phyloP scores from a whole-genome alignment of 2,113 vertebrate species.

The Galeopterus variegatus region DNA sequence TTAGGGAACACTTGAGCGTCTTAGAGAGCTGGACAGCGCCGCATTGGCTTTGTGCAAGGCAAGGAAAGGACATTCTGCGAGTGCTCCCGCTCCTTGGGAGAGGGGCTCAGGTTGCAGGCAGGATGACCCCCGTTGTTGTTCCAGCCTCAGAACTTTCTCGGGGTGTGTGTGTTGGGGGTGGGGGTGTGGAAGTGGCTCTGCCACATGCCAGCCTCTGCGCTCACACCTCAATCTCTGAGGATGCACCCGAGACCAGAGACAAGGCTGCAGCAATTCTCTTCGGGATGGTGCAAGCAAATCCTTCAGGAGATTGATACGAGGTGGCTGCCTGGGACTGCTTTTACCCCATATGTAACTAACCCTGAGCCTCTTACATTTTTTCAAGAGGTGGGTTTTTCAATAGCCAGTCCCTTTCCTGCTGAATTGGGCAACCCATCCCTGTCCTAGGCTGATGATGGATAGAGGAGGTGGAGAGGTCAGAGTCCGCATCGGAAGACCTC shows the following conservation, averaged over 20 bases:
- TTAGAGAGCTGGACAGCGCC: not conserved
- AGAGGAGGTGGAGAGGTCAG: not conserved
- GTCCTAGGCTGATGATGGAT: not conserved
- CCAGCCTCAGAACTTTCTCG: constrained; percentile 84
- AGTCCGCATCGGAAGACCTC: accelerated
- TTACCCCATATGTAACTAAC: not conserved
- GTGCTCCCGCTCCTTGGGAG: not conserved
- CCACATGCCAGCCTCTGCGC: not conserved
- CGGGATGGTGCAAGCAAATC: not conserved
- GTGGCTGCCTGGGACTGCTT: not conserved
- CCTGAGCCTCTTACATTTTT: not conserved
- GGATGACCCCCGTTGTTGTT: constrained; percentile 30
- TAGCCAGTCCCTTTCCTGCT: not conserved
- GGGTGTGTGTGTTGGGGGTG: constrained; percentile 69
- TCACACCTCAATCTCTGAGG: not conserved
- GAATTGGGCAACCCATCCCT: not conserved
- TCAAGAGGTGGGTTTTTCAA: not conserved
- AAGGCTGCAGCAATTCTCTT: not conserved
- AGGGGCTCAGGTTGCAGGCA: constrained; percentile 68
- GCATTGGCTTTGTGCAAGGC: not conserved
- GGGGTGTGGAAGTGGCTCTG: not conserved
- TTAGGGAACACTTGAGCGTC: not conserved
- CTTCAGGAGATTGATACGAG: not conserved
- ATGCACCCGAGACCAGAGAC: accelerated
- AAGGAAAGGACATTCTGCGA: not conserved